Evolutionary conservation across 2,113 vertebrate genomes (phyloP).

Genomic region (Argyrosomus japonicus): DNA sequence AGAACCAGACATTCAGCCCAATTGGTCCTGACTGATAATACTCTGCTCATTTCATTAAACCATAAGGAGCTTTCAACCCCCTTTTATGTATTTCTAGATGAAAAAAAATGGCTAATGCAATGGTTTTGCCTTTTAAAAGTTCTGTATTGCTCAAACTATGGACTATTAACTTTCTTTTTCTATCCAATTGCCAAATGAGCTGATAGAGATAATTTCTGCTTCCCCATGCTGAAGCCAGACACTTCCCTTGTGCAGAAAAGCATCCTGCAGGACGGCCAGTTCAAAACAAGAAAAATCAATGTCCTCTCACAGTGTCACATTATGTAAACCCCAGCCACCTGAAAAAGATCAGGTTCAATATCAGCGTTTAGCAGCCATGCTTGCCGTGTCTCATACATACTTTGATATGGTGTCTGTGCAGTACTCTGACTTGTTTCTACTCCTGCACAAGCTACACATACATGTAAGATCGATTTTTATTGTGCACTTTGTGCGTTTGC

Average conservation of each 20-base stretch:
- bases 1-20: slow-evolving; percentile 12
- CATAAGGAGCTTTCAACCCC: slow-evolving; percentile 1
- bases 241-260: slow-evolving; percentile 50
- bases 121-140: slow-evolving; percentile 28
- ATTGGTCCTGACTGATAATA: slow-evolving; percentile 4
- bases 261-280: slow-evolving; percentile 45
- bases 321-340: slow-evolving; percentile 61
- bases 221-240: slow-evolving; percentile 32
- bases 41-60: slow-evolving; percentile 41
- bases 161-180: slow-evolving; percentile 61
- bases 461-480: background rate
- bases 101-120: slow-evolving; percentile 14
- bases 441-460: background rate
- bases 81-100: slow-evolving; percentile 19
- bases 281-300: slow-evolving; percentile 71
- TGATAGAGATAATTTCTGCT: slow-evolving; percentile 25
- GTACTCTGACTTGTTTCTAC: background rate
- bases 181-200: slow-evolving; percentile 42
- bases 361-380: slow-evolving; percentile 18
- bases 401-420: background rate
- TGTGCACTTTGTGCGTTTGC: background rate
- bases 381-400: background rate
- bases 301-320: slow-evolving; percentile 49
- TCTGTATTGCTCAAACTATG: slow-evolving; percentile 45
- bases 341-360: slow-evolving; percentile 54